phyloP scores from a whole-genome alignment of 2,888 invertebrate genomes.

The Acanthosepion esculentum region DNA sequence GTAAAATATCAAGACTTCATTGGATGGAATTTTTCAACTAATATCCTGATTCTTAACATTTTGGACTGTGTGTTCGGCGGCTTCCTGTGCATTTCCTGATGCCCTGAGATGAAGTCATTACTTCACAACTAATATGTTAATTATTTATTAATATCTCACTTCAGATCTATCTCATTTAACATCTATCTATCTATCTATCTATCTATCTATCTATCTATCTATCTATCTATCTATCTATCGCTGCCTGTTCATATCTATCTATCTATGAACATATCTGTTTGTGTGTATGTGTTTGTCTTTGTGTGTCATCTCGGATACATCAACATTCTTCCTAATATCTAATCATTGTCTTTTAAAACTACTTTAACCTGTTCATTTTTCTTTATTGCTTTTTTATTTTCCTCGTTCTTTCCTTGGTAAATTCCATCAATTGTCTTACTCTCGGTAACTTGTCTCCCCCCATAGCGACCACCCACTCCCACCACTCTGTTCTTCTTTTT shows the following conservation, averaged over 20 bases:
- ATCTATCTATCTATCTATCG: too few relatives aligned
- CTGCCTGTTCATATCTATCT: neutral
- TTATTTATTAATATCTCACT: neutral
- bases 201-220: neutral
- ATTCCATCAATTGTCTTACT: neutral
- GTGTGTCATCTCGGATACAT: neutral
- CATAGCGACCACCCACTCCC: neutral
- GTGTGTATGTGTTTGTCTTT: neutral
- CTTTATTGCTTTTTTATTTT: neutral
- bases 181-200: neutral
- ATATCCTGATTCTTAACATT: too few relatives aligned
- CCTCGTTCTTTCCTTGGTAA: neutral
- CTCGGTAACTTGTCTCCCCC: neutral
- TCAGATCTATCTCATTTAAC: too few relatives aligned
- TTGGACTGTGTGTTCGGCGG: too few relatives aligned
- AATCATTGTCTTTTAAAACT: neutral
- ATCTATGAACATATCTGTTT: neutral
- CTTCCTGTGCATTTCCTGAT: too few relatives aligned
- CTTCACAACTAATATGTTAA: too few relatives aligned
- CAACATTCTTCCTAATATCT: neutral
- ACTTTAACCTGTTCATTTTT: neutral
- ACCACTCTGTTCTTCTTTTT: neutral
- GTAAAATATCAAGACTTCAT: too few relatives aligned
- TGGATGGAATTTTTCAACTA: too few relatives aligned
- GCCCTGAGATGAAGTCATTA: too few relatives aligned